These are phyloP conservation scores for Nephrotoma flavescens DNA, from an alignment of 2,888 invertebrate genomes.

Conservation along the genomic window DNA sequence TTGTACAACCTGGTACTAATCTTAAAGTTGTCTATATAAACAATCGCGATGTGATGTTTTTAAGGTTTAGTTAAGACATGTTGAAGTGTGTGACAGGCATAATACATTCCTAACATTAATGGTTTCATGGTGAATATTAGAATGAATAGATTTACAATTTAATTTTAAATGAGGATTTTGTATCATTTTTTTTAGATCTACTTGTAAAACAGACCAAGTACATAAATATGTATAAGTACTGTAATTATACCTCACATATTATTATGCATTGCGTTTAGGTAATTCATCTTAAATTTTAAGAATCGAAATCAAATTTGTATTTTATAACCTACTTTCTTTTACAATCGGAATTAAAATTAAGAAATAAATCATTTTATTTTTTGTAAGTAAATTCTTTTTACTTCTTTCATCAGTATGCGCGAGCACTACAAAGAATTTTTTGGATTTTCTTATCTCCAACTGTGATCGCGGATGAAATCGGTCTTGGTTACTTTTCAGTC, in stretches of 20 bases:
- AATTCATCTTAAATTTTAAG: not conserved
- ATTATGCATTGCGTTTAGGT: not conserved
- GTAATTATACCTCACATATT: not conserved
- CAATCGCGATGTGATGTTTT: not conserved
- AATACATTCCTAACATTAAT: not conserved
- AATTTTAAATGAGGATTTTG: not conserved
- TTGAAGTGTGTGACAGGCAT: not conserved
- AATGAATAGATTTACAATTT: not conserved
- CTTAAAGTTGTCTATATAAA: not conserved
- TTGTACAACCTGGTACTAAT: not conserved
- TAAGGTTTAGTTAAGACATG: not conserved
- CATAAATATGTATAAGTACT: not conserved
- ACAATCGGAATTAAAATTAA: not conserved
- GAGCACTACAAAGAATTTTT: not conserved
- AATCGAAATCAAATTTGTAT: not conserved
- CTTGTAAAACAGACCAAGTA: not conserved
- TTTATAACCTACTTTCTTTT: not conserved
- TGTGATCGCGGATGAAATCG: not conserved
- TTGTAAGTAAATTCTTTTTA: not conserved
- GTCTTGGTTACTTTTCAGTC: not conserved
- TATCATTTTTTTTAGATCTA: not conserved
- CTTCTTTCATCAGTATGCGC: not conserved
- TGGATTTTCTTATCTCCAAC: not conserved
- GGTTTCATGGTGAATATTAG: not conserved
- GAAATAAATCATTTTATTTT: not conserved